Evolutionary conservation across 2,113 vertebrate species (phyloP).

Genomic region (Onychorhynchus coronatus): DNA sequence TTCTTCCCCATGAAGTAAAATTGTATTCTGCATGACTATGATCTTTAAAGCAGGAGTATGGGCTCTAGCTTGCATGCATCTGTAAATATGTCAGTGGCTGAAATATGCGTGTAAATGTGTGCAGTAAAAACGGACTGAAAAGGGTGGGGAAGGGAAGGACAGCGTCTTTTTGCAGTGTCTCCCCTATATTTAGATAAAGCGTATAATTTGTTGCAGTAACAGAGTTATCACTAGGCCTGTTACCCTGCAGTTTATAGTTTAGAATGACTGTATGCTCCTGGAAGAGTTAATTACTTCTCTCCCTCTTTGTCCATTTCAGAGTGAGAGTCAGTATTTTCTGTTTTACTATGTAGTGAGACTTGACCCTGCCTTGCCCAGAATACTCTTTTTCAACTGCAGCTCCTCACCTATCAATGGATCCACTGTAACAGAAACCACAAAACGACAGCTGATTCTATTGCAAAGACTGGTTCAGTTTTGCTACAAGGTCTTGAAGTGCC

Average conservation of each 20-base stretch:
- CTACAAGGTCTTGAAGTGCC: not conserved
- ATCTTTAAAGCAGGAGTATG: not conserved
- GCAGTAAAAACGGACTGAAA: not conserved
- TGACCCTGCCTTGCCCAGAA: not conserved
- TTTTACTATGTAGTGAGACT: not conserved
- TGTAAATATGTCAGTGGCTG: not conserved
- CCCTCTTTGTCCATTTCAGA: not conserved
- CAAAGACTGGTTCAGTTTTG: not conserved
- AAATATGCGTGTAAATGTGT: not conserved
- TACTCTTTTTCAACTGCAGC: not conserved
- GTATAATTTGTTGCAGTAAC: slow-evolving; percentile 8
- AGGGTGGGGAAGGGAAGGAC: not conserved
- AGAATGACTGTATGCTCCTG: not conserved
- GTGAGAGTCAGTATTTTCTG: not conserved
- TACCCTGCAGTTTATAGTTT: not conserved
- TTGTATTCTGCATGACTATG: not conserved
- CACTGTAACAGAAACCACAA: not conserved
- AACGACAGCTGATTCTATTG: not conserved
- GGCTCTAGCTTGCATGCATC: not conserved
- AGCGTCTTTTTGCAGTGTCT: not conserved
- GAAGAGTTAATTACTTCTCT: not conserved
- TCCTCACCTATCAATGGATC: not conserved
- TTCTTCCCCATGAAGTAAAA: rapidly evolving
- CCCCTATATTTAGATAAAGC: not conserved
- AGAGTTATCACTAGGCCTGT: slow-evolving; percentile 8